A percentile compares a stretch with the other conserved stretches of the same genome.
Evolutionary conservation across 2,888 invertebrate species (phyloP).

Genomic region (Drosophila barbarae): DNA sequence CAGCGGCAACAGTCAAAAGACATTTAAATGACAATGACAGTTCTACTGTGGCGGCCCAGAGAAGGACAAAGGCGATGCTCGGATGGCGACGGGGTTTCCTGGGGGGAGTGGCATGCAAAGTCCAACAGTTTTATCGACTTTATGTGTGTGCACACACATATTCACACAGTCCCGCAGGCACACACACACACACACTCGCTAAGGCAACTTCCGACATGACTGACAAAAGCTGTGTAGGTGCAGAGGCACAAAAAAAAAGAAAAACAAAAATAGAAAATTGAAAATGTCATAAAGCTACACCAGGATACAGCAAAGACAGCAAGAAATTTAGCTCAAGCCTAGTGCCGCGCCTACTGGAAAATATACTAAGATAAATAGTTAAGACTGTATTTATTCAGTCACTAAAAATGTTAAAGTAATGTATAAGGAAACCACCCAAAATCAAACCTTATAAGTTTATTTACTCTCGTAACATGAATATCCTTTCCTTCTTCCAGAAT

Average conservation of each 20-base stretch:
- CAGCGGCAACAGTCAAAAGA: slow-evolving; percentile 65
- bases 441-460: not conserved
- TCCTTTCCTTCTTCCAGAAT: not conserved
- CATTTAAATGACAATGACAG: slow-evolving; percentile 74
- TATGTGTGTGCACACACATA: slow-evolving; percentile 28
- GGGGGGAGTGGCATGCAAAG: slow-evolving; percentile 47
- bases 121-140: slow-evolving; percentile 66
- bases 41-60: slow-evolving; percentile 57
- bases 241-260: slow-evolving; percentile 11
- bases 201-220: slow-evolving; percentile 35
- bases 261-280: slow-evolving; percentile 49
- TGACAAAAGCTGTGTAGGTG: slow-evolving; percentile 38
- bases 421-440: not conserved
- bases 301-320: slow-evolving; percentile 27
- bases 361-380: not conserved
- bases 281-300: slow-evolving; percentile 56
- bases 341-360: not conserved
- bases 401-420: not conserved
- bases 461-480: not conserved
- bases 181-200: slow-evolving; percentile 10
- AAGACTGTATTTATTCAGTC: not conserved
- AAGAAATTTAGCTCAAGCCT: not conserved
- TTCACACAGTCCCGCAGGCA: slow-evolving; percentile 16
- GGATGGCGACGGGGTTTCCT: slow-evolving; percentile 12
- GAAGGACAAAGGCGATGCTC: slow-evolving; percentile 32